Evolutionary conservation across 2,113 vertebrate genomes (phyloP).

Genomic region (Morphnarchus princeps): DNA sequence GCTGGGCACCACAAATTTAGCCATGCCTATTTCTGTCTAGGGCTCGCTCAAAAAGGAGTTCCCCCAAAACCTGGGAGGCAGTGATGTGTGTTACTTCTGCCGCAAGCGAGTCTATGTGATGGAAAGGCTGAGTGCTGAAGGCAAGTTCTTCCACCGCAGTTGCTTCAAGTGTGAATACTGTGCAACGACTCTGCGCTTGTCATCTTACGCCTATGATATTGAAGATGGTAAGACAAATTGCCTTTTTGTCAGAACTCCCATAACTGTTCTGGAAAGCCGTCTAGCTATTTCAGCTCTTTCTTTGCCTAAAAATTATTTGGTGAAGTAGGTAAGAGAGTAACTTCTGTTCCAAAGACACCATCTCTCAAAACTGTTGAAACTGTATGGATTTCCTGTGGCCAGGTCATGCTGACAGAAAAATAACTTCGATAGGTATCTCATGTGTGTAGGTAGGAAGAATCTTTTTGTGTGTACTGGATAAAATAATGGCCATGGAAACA

Average conservation of each 20-base stretch:
- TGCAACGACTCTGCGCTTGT: slow-evolving; percentile 87
- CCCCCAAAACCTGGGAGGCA: slow-evolving; percentile 93
- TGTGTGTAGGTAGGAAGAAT: neutral
- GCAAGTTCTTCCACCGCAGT: slow-evolving; percentile 98
- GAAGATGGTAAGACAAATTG: slow-evolving; percentile 82
- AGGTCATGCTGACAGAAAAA: neutral
- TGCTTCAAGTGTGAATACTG: slow-evolving; percentile 99
- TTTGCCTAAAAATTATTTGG: neutral
- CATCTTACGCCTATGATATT: slow-evolving; percentile 90
- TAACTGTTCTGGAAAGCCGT: neutral
- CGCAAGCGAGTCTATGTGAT: slow-evolving; percentile 94
- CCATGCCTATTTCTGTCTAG: slow-evolving; percentile 57
- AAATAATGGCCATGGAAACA: neutral
- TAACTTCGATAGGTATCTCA: neutral
- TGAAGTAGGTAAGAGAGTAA: neutral
- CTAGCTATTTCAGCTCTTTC: neutral
- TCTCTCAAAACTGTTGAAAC: neutral
- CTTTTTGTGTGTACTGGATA: neutral
- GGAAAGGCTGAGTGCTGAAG: slow-evolving; percentile 95
- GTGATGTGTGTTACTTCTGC: slow-evolving; percentile 97
- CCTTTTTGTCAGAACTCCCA: neutral
- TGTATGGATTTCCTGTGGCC: neutral
- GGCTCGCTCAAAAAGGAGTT: slow-evolving; percentile 94
- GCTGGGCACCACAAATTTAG: neutral
- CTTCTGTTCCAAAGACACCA: rapidly evolving